phyloP scores from a whole-genome alignment of 2,797 vertebrate species.

The Sebastes flavidus region DNA sequence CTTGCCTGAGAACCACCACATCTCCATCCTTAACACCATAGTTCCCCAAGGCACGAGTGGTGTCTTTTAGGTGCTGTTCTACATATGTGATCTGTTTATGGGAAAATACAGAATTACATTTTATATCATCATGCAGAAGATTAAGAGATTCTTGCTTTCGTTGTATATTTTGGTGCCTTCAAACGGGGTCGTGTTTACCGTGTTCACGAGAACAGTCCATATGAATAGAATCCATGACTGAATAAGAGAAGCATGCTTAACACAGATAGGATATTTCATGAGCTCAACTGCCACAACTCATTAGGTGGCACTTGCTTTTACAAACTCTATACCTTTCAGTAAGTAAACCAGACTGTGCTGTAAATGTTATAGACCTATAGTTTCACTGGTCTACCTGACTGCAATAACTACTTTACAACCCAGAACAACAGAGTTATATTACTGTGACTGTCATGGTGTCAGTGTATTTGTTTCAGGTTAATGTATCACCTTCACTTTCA shows the following conservation, averaged over 20 bases:
- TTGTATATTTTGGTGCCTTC: neutral
- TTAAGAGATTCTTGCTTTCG: neutral
- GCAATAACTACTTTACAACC: neutral
- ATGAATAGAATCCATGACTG: neutral
- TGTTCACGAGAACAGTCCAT: too few species aligned
- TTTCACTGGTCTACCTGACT: neutral
- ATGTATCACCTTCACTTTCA: constrained; percentile 1
- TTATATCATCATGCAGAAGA: neutral
- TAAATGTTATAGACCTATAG: neutral
- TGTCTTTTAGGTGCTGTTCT: constrained; percentile 92
- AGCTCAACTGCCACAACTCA: neutral
- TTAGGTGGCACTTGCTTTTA: neutral
- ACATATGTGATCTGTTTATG: constrained; percentile 88
- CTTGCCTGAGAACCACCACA: constrained; percentile 93
- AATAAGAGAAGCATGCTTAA: neutral
- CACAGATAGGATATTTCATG: neutral
- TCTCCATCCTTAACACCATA: constrained; percentile 97
- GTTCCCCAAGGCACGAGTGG: constrained; percentile 91
- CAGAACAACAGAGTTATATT: neutral
- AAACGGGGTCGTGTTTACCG: too few species aligned
- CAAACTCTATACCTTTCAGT: neutral
- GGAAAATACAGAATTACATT: neutral
- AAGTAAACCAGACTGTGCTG: neutral
- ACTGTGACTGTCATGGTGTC: neutral
- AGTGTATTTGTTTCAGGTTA: neutral